A percentile compares a stretch with the other conserved stretches of the same genome.
These are phyloP conservation scores for Meghimatium bilineatum DNA, from an alignment of 2,888 invertebrate species.

Conservation along the genomic window DNA sequence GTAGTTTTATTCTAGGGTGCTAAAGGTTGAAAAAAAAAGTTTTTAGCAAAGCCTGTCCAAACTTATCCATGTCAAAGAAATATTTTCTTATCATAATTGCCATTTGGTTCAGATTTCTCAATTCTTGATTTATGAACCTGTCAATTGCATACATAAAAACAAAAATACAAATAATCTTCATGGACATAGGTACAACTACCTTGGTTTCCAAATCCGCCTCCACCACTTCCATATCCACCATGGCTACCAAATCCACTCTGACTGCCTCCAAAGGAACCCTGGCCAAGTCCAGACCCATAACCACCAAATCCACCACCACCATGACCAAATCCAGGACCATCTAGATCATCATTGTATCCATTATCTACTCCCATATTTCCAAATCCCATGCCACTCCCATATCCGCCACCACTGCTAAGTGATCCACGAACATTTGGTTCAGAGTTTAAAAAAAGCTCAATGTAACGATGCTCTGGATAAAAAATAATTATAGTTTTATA, in stretches of 20 bases:
- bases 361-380: slow-evolving; percentile 42
- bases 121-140: no score
- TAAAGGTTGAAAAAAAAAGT: no score
- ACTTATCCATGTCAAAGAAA: no score
- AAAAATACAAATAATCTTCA: background rate
- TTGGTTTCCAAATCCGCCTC: slow-evolving; percentile 55
- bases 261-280: background rate
- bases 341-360: slow-evolving; percentile 50
- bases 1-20: no score
- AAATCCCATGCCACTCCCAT: slow-evolving; percentile 27
- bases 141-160: background rate
- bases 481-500: background rate
- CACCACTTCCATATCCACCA: slow-evolving; percentile 2
- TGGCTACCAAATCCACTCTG: slow-evolving; percentile 3
- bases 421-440: slow-evolving; percentile 59
- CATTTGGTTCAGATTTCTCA: no score
- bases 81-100: no score
- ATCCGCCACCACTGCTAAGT: slow-evolving; percentile 49
- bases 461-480: slow-evolving; percentile 82
- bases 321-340: slow-evolving; percentile 36
- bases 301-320: slow-evolving; percentile 46
- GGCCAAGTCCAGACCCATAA: slow-evolving; percentile 1
- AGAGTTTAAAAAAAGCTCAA: slow-evolving; percentile 91
- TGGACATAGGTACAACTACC: slow-evolving; percentile 46
- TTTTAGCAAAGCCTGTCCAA: no score